Conservation (phyloP, 2,888 invertebrate genomes). For the Clunio marinus region DNA sequence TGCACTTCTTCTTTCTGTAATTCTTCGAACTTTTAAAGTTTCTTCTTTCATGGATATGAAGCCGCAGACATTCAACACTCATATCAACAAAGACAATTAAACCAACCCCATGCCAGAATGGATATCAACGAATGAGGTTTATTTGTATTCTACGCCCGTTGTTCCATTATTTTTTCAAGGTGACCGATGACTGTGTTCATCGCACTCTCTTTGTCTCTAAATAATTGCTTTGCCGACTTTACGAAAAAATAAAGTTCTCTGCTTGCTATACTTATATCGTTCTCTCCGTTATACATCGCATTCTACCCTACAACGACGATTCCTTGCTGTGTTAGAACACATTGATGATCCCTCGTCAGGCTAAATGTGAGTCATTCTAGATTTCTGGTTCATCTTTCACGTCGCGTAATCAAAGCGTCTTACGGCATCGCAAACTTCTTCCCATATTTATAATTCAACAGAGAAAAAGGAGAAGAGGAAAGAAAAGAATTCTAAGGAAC, state of each 20-base stretch:
- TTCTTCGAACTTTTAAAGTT: no score
- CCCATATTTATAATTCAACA: not conserved
- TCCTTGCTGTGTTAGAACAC: not conserved
- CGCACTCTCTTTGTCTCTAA: conserved; percentile 39
- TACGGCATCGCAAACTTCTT: conserved; percentile 2
- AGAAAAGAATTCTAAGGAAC: conserved; percentile 24
- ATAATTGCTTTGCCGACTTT: conserved; percentile 31
- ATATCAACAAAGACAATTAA: conserved; percentile 7
- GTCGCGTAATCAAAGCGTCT: not conserved
- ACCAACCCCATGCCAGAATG: not conserved
- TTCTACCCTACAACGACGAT: not conserved
- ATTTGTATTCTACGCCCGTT: not conserved
- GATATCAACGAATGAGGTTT: not conserved
- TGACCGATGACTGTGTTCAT: conserved; percentile 36
- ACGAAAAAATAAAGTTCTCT: not conserved
- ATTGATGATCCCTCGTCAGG: not conserved
- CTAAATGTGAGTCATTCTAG: conserved; percentile 14
- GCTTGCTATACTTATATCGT: not conserved
- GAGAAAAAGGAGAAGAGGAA: not conserved
- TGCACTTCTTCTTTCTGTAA: not conserved
- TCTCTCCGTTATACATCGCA: not conserved
- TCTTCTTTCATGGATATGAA: not conserved
- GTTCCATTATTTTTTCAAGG: conserved; percentile 37
- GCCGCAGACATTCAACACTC: not conserved
- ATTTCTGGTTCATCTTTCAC: no score